Percentiles rank a stretch among this genome's conserved stretches.
Evolutionary conservation across 2,113 vertebrate genomes (phyloP).

Genomic region (Bos javanicus): DNA sequence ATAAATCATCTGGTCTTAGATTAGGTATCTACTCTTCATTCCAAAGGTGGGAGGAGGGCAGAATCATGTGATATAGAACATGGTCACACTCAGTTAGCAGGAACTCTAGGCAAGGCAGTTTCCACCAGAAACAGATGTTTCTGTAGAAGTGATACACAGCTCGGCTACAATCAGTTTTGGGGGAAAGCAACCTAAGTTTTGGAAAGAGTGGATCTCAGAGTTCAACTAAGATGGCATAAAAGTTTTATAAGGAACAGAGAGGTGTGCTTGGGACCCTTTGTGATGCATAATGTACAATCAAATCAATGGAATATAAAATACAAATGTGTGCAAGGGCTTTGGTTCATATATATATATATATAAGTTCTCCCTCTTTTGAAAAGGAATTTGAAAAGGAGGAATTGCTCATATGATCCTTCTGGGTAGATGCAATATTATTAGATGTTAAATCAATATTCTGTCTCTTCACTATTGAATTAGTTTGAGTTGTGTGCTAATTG

Average conservation of each 20-base stretch:
- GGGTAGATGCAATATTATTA: not conserved
- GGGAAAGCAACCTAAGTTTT: not conserved
- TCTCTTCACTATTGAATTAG: not conserved
- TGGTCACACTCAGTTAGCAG: not conserved
- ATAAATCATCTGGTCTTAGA: not conserved
- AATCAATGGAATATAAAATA: not conserved
- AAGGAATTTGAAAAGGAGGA: not conserved
- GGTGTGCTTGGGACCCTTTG: not conserved
- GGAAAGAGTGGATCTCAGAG: not conserved
- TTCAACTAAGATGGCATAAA: not conserved
- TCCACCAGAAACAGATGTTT: not conserved
- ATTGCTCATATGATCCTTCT: not conserved
- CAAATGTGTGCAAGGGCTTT: not conserved
- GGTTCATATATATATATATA: not conserved
- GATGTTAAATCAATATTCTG: not conserved
- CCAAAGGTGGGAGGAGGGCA: not conserved
- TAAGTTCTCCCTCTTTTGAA: not conserved
- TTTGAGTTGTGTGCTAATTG: not conserved
- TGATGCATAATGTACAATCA: not conserved
- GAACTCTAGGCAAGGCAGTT: not conserved
- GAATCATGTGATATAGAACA: not conserved
- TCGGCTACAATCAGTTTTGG: not conserved
- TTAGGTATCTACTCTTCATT: not conserved
- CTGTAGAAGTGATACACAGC: not conserved
- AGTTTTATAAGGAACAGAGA: not conserved